These are phyloP conservation scores for Bathynomus jamesi DNA, from an alignment of 1,140 invertebrate genomes.

Conservation along the genomic window DNA sequence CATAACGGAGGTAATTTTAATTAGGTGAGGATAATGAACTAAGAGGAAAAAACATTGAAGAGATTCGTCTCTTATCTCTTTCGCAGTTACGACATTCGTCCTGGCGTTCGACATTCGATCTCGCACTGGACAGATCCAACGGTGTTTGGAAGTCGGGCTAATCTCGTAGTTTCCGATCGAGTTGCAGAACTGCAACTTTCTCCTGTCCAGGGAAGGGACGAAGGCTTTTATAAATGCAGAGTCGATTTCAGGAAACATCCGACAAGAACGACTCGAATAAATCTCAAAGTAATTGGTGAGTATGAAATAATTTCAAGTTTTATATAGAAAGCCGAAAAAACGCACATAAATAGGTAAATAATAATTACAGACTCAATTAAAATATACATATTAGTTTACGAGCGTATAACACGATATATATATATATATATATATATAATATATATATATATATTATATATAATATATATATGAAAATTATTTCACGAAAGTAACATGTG, in stretches of 20 bases:
- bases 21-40: not conserved
- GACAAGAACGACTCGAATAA: constrained; percentile 5
- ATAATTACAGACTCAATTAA: not conserved
- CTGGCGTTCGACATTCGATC: not conserved
- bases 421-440: not conserved
- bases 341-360: not conserved
- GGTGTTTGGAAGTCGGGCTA: constrained; percentile 1
- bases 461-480: not conserved
- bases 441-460: not conserved
- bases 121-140: constrained; percentile 8
- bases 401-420: not conserved
- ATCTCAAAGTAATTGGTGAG: constrained; percentile 5
- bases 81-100: not conserved
- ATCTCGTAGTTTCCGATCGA: constrained; percentile 1
- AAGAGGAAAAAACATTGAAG: not conserved
- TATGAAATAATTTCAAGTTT: not conserved
- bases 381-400: not conserved
- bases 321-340: no score
- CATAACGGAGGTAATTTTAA: no score
- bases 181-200: not conserved
- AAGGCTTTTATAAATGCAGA: constrained; percentile 9
- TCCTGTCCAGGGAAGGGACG: constrained; percentile 8
- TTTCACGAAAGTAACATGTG: no score
- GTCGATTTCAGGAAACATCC: constrained; percentile 9
- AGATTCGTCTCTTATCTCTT: not conserved